A percentile compares a stretch with the other conserved stretches of the same genome.
These are phyloP conservation scores for Scomber scombrus DNA, from an alignment of 2,113 vertebrate species.

Conservation along the genomic window DNA sequence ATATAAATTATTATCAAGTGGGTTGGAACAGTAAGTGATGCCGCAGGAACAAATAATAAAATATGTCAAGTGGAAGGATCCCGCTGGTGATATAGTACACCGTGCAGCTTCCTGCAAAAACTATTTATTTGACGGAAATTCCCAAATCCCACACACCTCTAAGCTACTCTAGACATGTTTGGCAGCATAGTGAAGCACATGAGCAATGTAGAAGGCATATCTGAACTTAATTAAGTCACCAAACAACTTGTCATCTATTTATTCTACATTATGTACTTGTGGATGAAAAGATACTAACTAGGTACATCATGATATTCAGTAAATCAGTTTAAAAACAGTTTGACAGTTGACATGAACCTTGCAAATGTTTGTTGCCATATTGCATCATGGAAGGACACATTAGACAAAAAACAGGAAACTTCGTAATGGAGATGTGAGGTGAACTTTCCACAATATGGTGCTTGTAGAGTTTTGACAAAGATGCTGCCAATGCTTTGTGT, in stretches of 20 bases:
- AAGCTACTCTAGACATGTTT: slow-evolving; percentile 13
- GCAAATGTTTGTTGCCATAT: neutral
- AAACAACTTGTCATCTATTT: neutral
- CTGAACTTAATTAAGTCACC: slow-evolving; percentile 6
- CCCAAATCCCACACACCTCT: slow-evolving; percentile 12
- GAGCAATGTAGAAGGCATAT: neutral
- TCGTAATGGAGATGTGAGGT: neutral
- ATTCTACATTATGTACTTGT: neutral
- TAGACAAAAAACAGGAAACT: neutral
- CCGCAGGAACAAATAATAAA: slow-evolving; percentile 29
- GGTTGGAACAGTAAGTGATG: slow-evolving; percentile 21
- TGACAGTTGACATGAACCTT: slow-evolving; percentile 7
- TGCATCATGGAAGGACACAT: neutral
- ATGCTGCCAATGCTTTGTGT: neutral
- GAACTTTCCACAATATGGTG: neutral
- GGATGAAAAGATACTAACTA: neutral
- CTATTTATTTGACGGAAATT: slow-evolving; percentile 31
- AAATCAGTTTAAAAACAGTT: neutral
- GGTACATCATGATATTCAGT: neutral
- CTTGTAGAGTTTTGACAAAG: neutral
- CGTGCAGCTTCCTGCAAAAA: slow-evolving; percentile 22
- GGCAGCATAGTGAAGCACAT: slow-evolving; percentile 10
- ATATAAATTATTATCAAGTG: slow-evolving; percentile 32
- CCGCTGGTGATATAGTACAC: slow-evolving; percentile 2
- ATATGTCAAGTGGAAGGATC: slow-evolving; percentile 31